phyloP scores from a whole-genome alignment of 2,113 vertebrate genomes.

The Austrofundulus limnaeus region DNA sequence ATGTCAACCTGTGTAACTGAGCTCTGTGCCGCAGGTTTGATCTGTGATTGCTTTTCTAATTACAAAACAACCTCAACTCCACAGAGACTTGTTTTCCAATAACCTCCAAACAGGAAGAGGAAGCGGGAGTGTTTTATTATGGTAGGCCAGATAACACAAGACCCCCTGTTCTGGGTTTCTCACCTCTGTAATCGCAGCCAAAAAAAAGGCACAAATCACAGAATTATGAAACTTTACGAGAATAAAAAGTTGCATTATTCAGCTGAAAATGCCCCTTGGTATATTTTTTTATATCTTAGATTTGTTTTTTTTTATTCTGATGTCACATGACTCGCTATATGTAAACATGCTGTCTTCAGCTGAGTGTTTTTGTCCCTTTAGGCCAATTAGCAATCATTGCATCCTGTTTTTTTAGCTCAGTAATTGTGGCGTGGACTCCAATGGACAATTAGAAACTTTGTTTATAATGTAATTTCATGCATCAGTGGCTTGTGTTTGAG shows the following conservation, averaged over 20 bases:
- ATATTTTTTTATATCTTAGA: no score
- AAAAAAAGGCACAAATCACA: constrained; percentile 13
- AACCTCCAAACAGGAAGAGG: constrained; percentile 70
- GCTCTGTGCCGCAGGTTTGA: no score
- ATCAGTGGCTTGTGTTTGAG: not conserved
- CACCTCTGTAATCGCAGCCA: constrained; percentile 62
- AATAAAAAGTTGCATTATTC: constrained; percentile 8
- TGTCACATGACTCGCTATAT: not conserved
- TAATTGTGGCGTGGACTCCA: not conserved
- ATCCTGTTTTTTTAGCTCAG: constrained; percentile 25
- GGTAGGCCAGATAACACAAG: constrained; percentile 66
- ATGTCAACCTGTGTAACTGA: no score
- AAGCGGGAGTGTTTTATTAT: constrained; percentile 69
- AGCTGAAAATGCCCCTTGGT: constrained; percentile 3
- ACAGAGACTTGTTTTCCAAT: constrained; percentile 70
- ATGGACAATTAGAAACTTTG: not conserved
- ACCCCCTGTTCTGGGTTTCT: constrained; percentile 67
- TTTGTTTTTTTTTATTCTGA: constrained; percentile 6
- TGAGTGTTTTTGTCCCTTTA: constrained; percentile 14
- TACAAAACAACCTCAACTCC: constrained; percentile 54
- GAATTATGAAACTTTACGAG: constrained; percentile 27
- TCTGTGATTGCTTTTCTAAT: constrained; percentile 46
- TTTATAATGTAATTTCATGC: constrained; percentile 1
- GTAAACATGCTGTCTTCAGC: constrained; percentile 29
- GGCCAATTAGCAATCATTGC: constrained; percentile 13